Evolutionary conservation across 2,888 invertebrate species (phyloP).

Genomic region (Allolobophora icterica): DNA sequence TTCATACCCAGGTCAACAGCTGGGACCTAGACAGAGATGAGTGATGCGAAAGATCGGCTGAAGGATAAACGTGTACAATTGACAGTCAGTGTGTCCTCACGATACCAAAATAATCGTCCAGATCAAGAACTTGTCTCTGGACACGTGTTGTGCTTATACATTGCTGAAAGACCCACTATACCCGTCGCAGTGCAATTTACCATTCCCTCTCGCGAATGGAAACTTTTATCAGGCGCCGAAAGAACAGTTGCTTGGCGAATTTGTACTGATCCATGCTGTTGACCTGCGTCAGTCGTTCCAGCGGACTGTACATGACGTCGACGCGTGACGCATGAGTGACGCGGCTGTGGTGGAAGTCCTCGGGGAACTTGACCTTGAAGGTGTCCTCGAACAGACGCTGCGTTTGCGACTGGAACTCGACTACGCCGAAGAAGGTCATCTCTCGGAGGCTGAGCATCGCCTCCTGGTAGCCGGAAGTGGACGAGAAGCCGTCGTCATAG

Average conservation of each 20-base stretch:
- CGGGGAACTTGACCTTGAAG: conserved; percentile 36
- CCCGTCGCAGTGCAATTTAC: too few relatives aligned
- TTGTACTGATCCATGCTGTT: conserved; percentile 35
- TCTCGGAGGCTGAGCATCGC: conserved; percentile 81
- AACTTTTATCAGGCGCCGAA: neutral
- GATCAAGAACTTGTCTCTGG: too few relatives aligned
- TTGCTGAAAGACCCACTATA: too few relatives aligned
- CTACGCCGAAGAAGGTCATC: conserved; percentile 96
- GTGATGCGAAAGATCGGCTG: too few relatives aligned
- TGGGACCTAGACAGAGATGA: too few relatives aligned
- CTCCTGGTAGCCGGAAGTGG: too few relatives aligned
- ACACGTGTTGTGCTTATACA: too few relatives aligned
- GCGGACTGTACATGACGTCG: neutral
- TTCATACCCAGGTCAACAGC: too few relatives aligned
- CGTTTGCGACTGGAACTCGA: conserved; percentile 82
- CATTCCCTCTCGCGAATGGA: too few relatives aligned
- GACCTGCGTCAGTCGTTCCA: neutral
- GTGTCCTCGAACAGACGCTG: conserved; percentile 54
- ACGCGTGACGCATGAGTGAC: conserved; percentile 34
- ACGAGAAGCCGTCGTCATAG: conserved; percentile 76
- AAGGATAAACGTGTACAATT: too few relatives aligned
- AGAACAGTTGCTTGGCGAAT: conserved; percentile 37
- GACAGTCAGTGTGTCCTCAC: too few relatives aligned
- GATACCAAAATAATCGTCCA: too few relatives aligned
- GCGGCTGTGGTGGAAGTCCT: conserved; percentile 33